Conservation (phyloP, 2,888 invertebrate genomes). For the Chrysotoxum bicinctum region DNA sequence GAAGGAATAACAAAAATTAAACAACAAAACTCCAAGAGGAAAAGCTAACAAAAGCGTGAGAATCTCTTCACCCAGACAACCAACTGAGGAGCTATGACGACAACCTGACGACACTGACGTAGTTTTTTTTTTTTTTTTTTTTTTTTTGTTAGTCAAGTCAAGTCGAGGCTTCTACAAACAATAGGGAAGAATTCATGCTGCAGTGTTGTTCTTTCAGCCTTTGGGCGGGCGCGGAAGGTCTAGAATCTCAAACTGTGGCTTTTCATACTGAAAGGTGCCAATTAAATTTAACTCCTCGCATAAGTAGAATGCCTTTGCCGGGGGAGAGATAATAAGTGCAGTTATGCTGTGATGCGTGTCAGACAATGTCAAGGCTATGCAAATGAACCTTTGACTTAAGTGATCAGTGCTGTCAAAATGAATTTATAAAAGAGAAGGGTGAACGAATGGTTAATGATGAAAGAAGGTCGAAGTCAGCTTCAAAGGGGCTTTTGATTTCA, state of each 20-base stretch:
- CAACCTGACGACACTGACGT: slow-evolving; percentile 5
- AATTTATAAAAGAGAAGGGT: slow-evolving; percentile 11
- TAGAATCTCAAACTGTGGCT: neutral
- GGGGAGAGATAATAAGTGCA: slow-evolving; percentile 13
- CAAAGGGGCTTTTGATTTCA: neutral
- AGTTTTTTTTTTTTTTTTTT: neutral
- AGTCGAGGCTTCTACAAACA: slow-evolving; percentile 20
- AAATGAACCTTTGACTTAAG: slow-evolving; percentile 24
- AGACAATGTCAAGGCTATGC: slow-evolving; percentile 50
- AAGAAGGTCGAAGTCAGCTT: neutral
- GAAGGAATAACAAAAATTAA: neutral
- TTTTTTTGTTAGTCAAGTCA: neutral
- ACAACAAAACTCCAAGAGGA: neutral
- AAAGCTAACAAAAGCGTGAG: slow-evolving; percentile 41
- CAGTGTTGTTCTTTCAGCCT: slow-evolving; percentile 17
- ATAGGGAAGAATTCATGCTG: slow-evolving; percentile 22
- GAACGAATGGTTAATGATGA: neutral
- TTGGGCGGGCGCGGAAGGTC: slow-evolving; percentile 8
- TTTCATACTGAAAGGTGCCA: slow-evolving; percentile 21
- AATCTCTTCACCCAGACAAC: slow-evolving; percentile 19
- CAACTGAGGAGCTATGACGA: neutral
- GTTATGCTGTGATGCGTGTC: slow-evolving; percentile 33
- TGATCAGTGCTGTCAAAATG: slow-evolving; percentile 14
- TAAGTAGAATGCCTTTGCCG: neutral
- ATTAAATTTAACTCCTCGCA: slow-evolving; percentile 20